phyloP scores from a whole-genome alignment of 2,113 vertebrate genomes.

The Nycticebus coucang region DNA sequence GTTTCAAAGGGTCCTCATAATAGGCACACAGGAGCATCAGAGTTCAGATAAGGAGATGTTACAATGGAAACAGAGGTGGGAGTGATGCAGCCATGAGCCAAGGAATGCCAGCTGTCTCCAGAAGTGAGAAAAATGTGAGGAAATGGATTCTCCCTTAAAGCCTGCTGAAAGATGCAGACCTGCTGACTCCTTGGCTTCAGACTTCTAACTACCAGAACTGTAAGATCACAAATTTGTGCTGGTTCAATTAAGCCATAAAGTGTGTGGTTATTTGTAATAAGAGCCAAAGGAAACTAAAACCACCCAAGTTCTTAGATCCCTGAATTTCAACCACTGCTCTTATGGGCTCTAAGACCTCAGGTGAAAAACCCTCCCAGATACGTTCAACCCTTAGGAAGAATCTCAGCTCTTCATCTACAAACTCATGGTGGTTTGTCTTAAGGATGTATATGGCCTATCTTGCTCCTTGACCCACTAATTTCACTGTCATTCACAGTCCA shows the following conservation, averaged over 20 bases:
- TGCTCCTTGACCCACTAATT: background rate
- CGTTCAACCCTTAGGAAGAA: background rate
- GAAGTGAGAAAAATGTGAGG: background rate
- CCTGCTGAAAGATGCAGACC: no score
- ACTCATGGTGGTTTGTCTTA: background rate
- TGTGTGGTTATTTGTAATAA: background rate
- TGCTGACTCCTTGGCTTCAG: background rate
- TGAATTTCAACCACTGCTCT: no score
- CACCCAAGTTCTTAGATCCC: background rate
- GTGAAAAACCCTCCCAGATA: background rate
- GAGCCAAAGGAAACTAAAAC: background rate
- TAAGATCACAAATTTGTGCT: background rate
- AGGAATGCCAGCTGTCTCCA: background rate
- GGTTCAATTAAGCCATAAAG: background rate
- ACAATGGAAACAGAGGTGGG: background rate
- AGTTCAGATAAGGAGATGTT: background rate
- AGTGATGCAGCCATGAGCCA: background rate
- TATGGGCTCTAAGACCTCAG: background rate
- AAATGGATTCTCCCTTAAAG: fast-evolving
- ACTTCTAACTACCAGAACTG: background rate
- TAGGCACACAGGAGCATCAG: background rate
- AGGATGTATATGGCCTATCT: background rate
- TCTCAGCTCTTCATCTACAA: background rate
- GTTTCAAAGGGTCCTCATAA: background rate
- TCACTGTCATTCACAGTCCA: background rate